phyloP scores from a whole-genome alignment of 2,888 invertebrate species.

The Cataglyphis cursor region DNA sequence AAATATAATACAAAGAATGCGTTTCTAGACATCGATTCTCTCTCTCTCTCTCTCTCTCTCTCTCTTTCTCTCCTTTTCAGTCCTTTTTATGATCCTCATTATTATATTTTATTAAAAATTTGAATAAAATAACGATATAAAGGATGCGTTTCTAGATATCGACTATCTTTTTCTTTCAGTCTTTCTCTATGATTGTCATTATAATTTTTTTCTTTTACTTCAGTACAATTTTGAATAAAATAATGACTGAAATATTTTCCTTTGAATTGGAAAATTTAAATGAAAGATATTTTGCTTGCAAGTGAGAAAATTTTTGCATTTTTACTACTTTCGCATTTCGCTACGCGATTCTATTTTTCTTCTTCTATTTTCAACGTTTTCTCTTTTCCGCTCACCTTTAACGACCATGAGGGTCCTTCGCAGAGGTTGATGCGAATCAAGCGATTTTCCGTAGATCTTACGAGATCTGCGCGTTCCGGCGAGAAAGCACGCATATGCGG shows the following conservation, averaged over 20 bases:
- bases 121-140: neutral
- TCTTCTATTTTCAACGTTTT: neutral
- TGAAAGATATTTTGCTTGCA: neutral
- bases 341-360: neutral
- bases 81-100: neutral
- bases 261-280: neutral
- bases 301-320: neutral
- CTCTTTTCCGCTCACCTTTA: neutral
- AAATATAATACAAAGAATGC: neutral
- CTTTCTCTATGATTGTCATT: neutral
- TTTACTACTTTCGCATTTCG: neutral
- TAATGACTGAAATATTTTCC: neutral
- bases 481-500: slow-evolving; percentile 31
- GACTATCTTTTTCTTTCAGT: neutral
- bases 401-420: neutral
- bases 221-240: neutral
- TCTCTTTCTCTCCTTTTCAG: no score
- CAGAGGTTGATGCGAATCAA: slow-evolving; percentile 28
- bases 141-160: neutral
- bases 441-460: slow-evolving; percentile 42
- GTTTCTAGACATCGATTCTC: neutral
- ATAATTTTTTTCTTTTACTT: neutral
- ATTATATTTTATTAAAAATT: neutral
- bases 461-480: slow-evolving; percentile 19
- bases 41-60: neutral